Conservation (phyloP, 1,140 invertebrate species). For the Lepeophtheirus salmonis region DNA sequence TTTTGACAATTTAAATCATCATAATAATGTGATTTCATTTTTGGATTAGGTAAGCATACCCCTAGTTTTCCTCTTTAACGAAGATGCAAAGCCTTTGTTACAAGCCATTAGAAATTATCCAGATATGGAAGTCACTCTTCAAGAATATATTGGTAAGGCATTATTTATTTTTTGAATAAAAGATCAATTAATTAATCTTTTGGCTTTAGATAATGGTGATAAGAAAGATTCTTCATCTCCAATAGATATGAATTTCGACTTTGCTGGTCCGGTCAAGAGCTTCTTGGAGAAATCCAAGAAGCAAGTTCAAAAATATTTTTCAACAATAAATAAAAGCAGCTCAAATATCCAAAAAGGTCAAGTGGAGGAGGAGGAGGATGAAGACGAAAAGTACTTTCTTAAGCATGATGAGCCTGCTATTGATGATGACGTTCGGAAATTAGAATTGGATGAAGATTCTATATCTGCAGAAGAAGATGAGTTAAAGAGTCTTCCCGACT, state of each 20-base stretch:
- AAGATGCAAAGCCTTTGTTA: constrained; percentile 47
- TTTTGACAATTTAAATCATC: neutral
- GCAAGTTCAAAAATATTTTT: neutral
- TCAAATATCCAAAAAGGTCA: too few species aligned
- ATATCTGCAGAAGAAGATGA: too few species aligned
- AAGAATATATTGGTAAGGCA: constrained; percentile 10
- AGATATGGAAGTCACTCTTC: constrained; percentile 32
- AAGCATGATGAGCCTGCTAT: too few species aligned
- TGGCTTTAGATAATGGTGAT: neutral
- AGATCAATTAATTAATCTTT: neutral
- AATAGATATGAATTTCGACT: neutral
- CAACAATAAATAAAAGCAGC: too few species aligned
- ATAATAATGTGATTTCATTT: constrained; percentile 47
- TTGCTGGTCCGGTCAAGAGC: neutral
- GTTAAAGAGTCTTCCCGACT: too few species aligned
- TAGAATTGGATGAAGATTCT: too few species aligned
- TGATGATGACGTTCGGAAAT: too few species aligned
- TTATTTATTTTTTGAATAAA: neutral
- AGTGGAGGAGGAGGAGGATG: too few species aligned
- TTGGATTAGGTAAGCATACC: constrained; percentile 70
- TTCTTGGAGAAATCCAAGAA: neutral
- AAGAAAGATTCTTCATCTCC: neutral
- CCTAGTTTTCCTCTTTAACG: constrained; percentile 68
- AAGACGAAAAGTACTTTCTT: too few species aligned
- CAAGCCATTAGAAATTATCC: constrained; percentile 35